Conservation (phyloP, 2,888 invertebrate genomes). For the Parnassius glacialis region DNA sequence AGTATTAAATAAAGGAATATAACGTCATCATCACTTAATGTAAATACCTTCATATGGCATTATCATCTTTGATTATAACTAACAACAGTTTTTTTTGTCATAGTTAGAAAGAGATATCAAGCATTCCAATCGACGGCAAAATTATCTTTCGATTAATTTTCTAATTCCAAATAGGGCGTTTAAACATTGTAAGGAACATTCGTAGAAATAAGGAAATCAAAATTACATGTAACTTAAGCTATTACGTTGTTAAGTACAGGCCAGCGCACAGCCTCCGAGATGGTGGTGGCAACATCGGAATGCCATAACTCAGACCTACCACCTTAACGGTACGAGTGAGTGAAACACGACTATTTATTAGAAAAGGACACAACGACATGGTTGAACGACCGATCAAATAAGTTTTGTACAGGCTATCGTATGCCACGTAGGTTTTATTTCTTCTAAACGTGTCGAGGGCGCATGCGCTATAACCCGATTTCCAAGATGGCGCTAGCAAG, state of each 20-base stretch:
- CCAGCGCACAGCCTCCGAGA: conserved; percentile 65
- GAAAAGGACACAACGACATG: conserved; percentile 62
- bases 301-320: conserved; percentile 78
- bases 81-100: no score
- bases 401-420: conserved; percentile 75
- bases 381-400: conserved; percentile 81
- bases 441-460: conserved; percentile 69
- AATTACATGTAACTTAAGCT: conserved; percentile 61
- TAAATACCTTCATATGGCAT: no score
- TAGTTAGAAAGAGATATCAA: not conserved
- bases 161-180: conserved; percentile 55
- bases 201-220: conserved; percentile 54
- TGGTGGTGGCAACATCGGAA: conserved; percentile 75
- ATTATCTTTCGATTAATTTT: conserved; percentile 41
- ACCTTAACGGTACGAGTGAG: conserved; percentile 75
- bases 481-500: conserved; percentile 57
- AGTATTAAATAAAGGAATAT: no score
- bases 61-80: no score
- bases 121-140: not conserved
- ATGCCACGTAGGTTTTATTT: conserved; percentile 71
- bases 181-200: conserved; percentile 56
- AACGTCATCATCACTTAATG: no score
- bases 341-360: conserved; percentile 49
- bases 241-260: conserved; percentile 50
- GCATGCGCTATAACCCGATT: conserved; percentile 56